Percentiles rank a stretch among this genome's conserved stretches.
Evolutionary conservation across 2,113 vertebrate species (phyloP).

Genomic region (Oryzias celebensis): DNA sequence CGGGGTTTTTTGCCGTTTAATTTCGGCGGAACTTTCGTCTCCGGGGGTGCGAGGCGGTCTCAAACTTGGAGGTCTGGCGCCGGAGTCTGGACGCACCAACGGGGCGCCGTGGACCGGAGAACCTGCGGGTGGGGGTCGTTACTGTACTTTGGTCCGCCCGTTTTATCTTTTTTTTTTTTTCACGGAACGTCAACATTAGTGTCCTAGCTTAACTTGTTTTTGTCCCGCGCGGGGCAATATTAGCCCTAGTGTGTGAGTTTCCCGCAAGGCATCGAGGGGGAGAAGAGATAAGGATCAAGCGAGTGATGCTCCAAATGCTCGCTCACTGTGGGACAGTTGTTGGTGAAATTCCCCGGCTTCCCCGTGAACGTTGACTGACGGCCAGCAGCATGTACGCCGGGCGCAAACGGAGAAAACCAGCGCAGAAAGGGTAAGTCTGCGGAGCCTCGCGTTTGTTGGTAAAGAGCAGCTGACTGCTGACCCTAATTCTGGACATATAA

Average conservation of each 20-base stretch:
- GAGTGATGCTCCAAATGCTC: background rate
- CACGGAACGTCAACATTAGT: background rate
- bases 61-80: background rate
- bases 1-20: background rate
- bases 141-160: background rate
- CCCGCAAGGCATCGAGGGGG: background rate
- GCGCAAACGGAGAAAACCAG: slow-evolving; percentile 71
- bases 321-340: background rate
- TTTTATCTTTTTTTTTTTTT: background rate
- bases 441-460: background rate
- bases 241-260: background rate
- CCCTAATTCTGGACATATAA: slow-evolving; percentile 1
- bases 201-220: background rate
- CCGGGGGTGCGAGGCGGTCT: background rate
- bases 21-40: background rate
- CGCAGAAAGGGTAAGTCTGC: slow-evolving; percentile 62
- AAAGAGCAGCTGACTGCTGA: background rate
- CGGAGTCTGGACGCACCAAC: too few species aligned
- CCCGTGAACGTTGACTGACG: background rate
- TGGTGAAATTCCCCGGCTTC: slow-evolving; percentile 3
- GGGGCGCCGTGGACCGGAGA: slow-evolving; percentile 7
- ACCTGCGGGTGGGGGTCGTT: background rate
- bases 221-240: background rate
- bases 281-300: background rate
- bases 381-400: slow-evolving; percentile 63